These are phyloP conservation scores for Melipona quadrifasciata DNA, from an alignment of 1,140 invertebrate genomes.

Conservation along the genomic window DNA sequence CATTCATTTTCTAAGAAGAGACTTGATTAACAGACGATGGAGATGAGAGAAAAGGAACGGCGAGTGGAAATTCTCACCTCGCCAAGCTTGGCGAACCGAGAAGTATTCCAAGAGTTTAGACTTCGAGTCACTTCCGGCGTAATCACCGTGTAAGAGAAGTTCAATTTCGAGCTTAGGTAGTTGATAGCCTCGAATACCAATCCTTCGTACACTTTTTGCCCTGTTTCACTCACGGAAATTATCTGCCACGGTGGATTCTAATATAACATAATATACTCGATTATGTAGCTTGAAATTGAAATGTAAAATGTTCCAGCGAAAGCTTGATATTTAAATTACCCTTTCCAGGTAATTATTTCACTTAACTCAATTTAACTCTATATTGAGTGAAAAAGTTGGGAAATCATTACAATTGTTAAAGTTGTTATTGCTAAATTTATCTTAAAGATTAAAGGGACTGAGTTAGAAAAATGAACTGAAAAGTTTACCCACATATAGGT, in stretches of 20 bases:
- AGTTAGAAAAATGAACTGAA: too few species aligned
- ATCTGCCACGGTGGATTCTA: slow-evolving; percentile 94
- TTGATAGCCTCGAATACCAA: slow-evolving; percentile 91
- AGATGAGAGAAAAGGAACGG: neutral
- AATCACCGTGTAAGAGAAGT: slow-evolving; percentile 87
- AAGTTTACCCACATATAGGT: too few species aligned
- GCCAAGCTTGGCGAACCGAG: slow-evolving; percentile 15
- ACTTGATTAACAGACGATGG: neutral
- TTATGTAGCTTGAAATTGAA: neutral
- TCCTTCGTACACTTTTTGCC: slow-evolving; percentile 84
- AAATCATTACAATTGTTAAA: too few species aligned
- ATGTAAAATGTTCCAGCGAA: neutral
- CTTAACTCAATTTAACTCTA: too few species aligned
- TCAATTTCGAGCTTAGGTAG: slow-evolving; percentile 89
- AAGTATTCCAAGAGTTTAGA: neutral
- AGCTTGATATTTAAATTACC: neutral
- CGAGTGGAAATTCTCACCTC: neutral
- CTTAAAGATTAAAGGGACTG: too few species aligned
- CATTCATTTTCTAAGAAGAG: slow-evolving; percentile 11
- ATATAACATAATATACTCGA: neutral
- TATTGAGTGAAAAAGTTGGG: too few species aligned
- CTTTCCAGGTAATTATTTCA: neutral
- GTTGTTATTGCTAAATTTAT: too few species aligned
- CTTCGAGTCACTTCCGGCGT: slow-evolving; percentile 17
- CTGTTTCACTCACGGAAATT: slow-evolving; percentile 83